These are phyloP conservation scores for Agriopis aurantiaria DNA, from an alignment of 2,888 invertebrate genomes.

Conservation along the genomic window DNA sequence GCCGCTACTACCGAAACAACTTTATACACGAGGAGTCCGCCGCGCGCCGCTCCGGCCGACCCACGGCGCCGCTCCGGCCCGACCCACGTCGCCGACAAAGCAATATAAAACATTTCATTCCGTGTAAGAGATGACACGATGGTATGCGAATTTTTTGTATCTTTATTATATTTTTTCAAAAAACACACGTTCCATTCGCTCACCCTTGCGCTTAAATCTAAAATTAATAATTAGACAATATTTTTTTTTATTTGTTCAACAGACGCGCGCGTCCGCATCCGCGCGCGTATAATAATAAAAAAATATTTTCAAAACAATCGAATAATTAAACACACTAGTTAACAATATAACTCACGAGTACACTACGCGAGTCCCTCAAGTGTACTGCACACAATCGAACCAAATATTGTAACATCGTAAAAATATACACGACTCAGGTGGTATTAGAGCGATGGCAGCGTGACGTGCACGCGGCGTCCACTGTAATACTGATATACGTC, in stretches of 20 bases:
- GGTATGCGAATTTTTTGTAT: slow-evolving; percentile 81
- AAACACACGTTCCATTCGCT: slow-evolving; percentile 85
- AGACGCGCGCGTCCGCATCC: slow-evolving; percentile 80
- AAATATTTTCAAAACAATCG: slow-evolving; percentile 86
- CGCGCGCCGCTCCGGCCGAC: slow-evolving; percentile 45
- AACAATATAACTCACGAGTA: slow-evolving; percentile 81
- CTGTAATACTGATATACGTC: slow-evolving; percentile 60
- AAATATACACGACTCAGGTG: slow-evolving; percentile 69
- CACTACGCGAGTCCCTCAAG: slow-evolving; percentile 49
- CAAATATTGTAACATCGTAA: slow-evolving; percentile 70
- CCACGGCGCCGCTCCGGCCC: slow-evolving; percentile 51
- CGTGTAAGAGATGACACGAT: slow-evolving; percentile 84
- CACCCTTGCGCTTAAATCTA: slow-evolving; percentile 85
- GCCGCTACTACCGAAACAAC: slow-evolving; percentile 73
- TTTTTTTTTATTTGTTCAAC: slow-evolving; percentile 85
- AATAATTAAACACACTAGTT: slow-evolving; percentile 87
- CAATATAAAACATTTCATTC: slow-evolving; percentile 86
- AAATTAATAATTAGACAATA: slow-evolving; percentile 87
- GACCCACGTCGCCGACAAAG: slow-evolving; percentile 69
- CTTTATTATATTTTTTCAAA: slow-evolving; percentile 69
- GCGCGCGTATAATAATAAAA: slow-evolving; percentile 85
- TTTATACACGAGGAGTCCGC: slow-evolving; percentile 72
- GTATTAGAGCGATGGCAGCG: slow-evolving; percentile 73
- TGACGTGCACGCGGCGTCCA: slow-evolving; percentile 56
- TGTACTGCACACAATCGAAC: slow-evolving; percentile 54